Percentiles rank a stretch among this genome's conserved stretches.
Conservation (phyloP, 1,140 invertebrate species). For the Ips typographus region DNA sequence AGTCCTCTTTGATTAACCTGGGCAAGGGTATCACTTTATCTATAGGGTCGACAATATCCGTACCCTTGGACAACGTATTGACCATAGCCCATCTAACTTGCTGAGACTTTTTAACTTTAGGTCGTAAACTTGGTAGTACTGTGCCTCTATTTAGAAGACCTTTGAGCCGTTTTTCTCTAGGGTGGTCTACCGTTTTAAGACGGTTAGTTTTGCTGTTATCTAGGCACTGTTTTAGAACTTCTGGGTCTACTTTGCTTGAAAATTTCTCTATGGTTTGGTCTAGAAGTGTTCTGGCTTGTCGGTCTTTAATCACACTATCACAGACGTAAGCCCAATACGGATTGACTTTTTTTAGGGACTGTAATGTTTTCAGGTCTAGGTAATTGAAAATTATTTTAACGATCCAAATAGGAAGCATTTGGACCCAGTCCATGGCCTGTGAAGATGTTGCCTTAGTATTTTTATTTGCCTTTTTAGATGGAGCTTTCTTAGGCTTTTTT, state of each 20-base stretch:
- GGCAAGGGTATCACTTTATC: constrained; percentile 25
- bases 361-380: constrained; percentile 36
- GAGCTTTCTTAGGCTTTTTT: constrained; percentile 4
- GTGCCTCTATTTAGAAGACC: constrained; percentile 1
- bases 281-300: constrained; percentile 13
- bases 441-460: background rate
- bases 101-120: constrained; percentile 9
- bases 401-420: constrained; percentile 38
- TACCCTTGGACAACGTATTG: background rate
- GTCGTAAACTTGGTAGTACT: constrained; percentile 5
- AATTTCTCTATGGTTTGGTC: constrained; percentile 19
- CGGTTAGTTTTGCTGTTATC: too few species aligned
- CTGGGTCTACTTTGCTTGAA: too few species aligned
- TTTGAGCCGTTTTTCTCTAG: constrained; percentile 6
- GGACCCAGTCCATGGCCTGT: constrained; percentile 15
- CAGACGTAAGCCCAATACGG: constrained; percentile 34
- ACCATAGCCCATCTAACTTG: background rate
- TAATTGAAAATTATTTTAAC: constrained; percentile 39
- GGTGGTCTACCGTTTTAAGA: background rate
- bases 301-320: constrained; percentile 35
- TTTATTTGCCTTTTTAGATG: background rate
- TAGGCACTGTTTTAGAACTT: too few species aligned
- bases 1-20: constrained; percentile 25
- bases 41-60: background rate
- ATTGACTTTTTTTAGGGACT: constrained; percentile 35